Conservation (phyloP, 2,113 vertebrate genomes). For the Myrmecophaga tridactyla region DNA sequence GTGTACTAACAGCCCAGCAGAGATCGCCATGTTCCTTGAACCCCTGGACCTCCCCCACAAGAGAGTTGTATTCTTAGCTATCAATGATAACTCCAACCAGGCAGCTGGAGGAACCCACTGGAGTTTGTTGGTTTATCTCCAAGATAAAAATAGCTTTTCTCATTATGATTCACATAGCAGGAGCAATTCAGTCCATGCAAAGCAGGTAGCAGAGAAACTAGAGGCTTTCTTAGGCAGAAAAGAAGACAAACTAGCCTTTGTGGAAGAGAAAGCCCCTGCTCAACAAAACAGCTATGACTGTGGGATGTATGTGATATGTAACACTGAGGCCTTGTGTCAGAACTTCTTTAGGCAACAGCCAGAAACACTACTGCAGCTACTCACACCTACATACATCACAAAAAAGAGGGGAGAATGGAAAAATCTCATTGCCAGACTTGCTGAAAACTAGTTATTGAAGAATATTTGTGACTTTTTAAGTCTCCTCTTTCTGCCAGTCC, state of each 20-base stretch:
- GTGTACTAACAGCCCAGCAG: slow-evolving; percentile 89
- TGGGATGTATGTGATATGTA: slow-evolving; percentile 98
- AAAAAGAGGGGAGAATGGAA: slow-evolving; percentile 93
- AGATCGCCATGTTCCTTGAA: slow-evolving; percentile 92
- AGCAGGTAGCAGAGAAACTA: slow-evolving; percentile 90
- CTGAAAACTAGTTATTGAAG: slow-evolving; percentile 82
- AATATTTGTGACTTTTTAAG: not conserved
- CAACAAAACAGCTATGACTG: slow-evolving; percentile 99
- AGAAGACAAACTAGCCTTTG: slow-evolving; percentile 82
- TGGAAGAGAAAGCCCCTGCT: slow-evolving; percentile 91
- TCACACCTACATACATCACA: slow-evolving; percentile 93
- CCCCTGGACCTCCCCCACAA: slow-evolving; percentile 88
- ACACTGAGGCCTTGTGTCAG: slow-evolving; percentile 91
- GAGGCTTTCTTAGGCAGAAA: slow-evolving; percentile 87
- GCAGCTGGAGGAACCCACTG: slow-evolving; percentile 95
- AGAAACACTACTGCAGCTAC: slow-evolving; percentile 83
- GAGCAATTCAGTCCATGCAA: slow-evolving; percentile 91
- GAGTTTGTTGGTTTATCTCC: slow-evolving; percentile 94
- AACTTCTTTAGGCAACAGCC: slow-evolving; percentile 79
- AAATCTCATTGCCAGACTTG: slow-evolving; percentile 88
- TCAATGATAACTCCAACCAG: slow-evolving; percentile 96
- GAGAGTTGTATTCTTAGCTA: slow-evolving; percentile 91
- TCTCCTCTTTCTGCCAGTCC: slow-evolving; percentile 51
- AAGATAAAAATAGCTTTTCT: slow-evolving; percentile 86
- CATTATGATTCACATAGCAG: slow-evolving; percentile 96